Evolutionary conservation across 2,113 vertebrate genomes (phyloP), one percentile per base, ranked within the genome.

Genomic region (Paratilapia polleni): DNA sequence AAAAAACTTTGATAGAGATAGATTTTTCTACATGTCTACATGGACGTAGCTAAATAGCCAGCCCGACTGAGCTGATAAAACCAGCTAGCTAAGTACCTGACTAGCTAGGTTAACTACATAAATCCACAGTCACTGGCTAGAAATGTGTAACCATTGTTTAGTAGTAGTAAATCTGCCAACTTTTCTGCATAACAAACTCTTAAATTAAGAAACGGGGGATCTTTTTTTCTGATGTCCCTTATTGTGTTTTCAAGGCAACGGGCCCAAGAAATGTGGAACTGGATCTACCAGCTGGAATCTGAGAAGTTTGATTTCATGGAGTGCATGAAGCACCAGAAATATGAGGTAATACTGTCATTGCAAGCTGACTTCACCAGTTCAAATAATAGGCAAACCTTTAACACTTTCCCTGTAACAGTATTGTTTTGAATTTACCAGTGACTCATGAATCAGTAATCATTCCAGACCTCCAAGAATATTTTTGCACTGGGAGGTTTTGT

Each of bases 251-350:
- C 49, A 86, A 98, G 97, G 90, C 93, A 97, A 84, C 95, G 93
- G 77, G 97, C 97, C 41, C 96, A 97, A 80, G 97, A 98, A 63
- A 92, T 98, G 93, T 97, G 96, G 64, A 93, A 97, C 83, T 96
- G 96, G 93, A 97, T 98, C 93, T 95, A 97, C 86, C 93, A 98
- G 70, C 95, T 98, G 87, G 97, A 98, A 91, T 98, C 97, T 0
- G 97, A 98, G 88, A 98, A 98, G 91, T 98, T 97, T 82, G 97
- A 98, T 87, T 94, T 94, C 60, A 97, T 97, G 87, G 97, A 97
- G 83, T 94, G 96, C 78, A 92, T 97, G 95, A 97, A 97, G 81
- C 94, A 94, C 75, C 97, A 98, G 95, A 97, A 96, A 91, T 98
- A 98, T 1, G 97, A 98, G 96, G 97, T 97, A 84, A 3, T 2